Base-by-base conservation (phyloP, 1,140 invertebrate species). In the Drosophila quadrilineata region DNA sequence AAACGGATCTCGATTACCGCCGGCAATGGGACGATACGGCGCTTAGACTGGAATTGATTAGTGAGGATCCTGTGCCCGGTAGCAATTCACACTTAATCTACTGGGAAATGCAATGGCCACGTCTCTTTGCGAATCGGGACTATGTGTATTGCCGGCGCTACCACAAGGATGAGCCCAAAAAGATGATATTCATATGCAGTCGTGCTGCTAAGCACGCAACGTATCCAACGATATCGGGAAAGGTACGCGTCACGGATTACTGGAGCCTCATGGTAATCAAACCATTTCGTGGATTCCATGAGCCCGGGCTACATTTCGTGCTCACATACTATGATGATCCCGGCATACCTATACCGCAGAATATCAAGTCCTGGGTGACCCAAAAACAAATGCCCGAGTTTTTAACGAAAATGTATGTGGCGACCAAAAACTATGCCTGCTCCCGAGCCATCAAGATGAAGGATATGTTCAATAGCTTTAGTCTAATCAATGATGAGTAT, bases 291-390 rank as follows among this genome's bases (percentile, higher is more conserved):
- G 63, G 46, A 2, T 88, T 90, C 31, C 70, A 88, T 29, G 88
- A 89, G 48, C 86, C 77, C 6, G 77, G 88, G 0, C 59, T 96
- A 65, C 95, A 97, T 89, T 97, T 96, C 90, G 93, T 94, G 19
- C 91, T 97, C 3, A 97, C 96, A 0, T 97, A 97, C 90, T 97
- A 94, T 87, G 96, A 97, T 87, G 94, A 96, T 91, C 95, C 96
- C 10, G 95, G 95, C 3, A 91, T 95, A 29, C 93, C 93, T 75
- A 91, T 95, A 62, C 94, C 94, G 22, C 89, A 92, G 6, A 90
- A 92, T 45, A 90, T 95, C 21, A 93, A 92, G 6, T 90, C 93
- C 0, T 95, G 94, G 93, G 93, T 94, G 0, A 93, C 94, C 0
- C 90, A 91, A 43, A 84, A 88, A 26, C 89, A 89, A 65, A 88